Percentiles rank a stretch among this genome's conserved stretches.
These are phyloP conservation scores for Naso thynnoides DNA, from an alignment of 2,797 vertebrate genomes.

Conservation along the genomic window DNA sequence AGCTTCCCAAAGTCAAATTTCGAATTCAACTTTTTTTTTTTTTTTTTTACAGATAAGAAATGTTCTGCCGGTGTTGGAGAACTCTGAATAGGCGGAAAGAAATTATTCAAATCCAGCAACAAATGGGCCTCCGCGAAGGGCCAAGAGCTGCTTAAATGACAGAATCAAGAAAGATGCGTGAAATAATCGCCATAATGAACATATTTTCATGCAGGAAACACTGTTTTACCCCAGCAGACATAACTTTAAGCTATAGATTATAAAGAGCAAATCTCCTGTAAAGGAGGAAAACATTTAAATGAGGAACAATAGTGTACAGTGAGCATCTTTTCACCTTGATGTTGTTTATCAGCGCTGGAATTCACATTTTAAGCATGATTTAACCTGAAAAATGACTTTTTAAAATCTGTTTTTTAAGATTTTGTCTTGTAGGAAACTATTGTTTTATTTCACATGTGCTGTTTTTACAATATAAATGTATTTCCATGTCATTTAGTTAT, in stretches of 20 bases:
- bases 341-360: neutral
- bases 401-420: neutral
- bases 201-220: neutral
- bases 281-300: neutral
- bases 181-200: neutral
- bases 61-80: slow-evolving; percentile 4
- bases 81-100: slow-evolving; percentile 13
- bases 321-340: neutral
- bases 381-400: neutral
- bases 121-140: neutral
- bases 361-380: neutral
- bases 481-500: too few species aligned
- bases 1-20: slow-evolving; percentile 13
- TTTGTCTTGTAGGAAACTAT: neutral
- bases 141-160: neutral
- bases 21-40: slow-evolving; percentile 23
- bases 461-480: neutral
- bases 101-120: slow-evolving; percentile 14
- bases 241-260: neutral
- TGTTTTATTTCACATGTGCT: neutral
- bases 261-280: neutral
- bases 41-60: slow-evolving; percentile 1
- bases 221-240: neutral
- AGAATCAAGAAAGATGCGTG: neutral
- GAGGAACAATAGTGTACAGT: neutral